A percentile compares a stretch with the other conserved stretches of the same genome.
These are phyloP conservation scores for Drosophila bocqueti DNA, from an alignment of 1,140 invertebrate genomes.

Conservation along the genomic window DNA sequence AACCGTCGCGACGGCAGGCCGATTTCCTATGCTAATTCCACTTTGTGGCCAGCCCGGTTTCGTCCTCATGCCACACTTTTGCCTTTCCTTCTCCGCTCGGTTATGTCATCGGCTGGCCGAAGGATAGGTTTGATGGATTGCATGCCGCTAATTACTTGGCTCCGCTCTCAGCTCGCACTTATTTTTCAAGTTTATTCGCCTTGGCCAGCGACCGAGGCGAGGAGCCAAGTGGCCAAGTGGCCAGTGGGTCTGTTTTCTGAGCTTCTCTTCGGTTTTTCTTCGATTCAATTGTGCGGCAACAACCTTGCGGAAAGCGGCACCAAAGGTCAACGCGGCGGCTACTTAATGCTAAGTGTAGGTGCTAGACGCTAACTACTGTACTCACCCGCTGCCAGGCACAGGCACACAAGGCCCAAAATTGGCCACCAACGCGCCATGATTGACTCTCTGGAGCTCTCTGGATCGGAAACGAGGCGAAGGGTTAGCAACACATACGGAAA, in stretches of 20 bases:
- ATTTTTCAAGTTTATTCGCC: conserved; percentile 66
- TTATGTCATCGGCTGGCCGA: conserved; percentile 43
- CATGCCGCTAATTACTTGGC: conserved; percentile 65
- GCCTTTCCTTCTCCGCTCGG: conserved; percentile 18
- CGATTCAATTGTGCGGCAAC: conserved; percentile 8
- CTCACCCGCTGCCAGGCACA: conserved; percentile 79
- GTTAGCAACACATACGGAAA: conserved; percentile 48
- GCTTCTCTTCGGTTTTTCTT: conserved; percentile 23
- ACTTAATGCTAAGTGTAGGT: conserved; percentile 29
- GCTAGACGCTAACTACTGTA: conserved; percentile 40
- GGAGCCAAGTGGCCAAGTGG: conserved; percentile 6
- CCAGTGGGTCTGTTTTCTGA: neutral
- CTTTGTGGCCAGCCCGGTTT: conserved; percentile 57
- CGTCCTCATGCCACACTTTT: conserved; percentile 71
- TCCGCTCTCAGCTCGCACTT: conserved; percentile 18
- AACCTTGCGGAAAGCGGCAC: conserved; percentile 63
- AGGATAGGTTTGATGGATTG: conserved; percentile 35
- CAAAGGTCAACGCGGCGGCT: conserved; percentile 66
- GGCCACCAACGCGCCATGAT: conserved; percentile 82
- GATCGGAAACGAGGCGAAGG: conserved; percentile 34
- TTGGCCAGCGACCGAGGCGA: conserved; percentile 63
- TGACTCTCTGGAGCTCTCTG: conserved; percentile 59
- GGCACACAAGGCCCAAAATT: conserved; percentile 72
- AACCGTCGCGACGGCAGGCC: conserved; percentile 50
- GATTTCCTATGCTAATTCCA: conserved; percentile 71